Percentiles rank a stretch among this genome's conserved stretches.
Conservation (phyloP, 2,888 invertebrate genomes). For the Gisinianus flammeolus region DNA sequence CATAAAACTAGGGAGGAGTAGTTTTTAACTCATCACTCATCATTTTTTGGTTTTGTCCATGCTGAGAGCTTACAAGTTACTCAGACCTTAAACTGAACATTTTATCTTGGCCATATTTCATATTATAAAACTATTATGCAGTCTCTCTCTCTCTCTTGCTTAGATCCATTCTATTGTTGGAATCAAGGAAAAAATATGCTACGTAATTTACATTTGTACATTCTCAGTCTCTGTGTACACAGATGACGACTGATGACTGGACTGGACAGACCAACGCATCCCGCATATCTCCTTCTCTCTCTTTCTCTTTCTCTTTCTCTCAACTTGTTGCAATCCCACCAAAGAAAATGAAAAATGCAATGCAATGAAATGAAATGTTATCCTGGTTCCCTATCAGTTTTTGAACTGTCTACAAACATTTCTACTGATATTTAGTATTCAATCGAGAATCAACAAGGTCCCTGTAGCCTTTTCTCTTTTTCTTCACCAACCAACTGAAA, state of each 20-base stretch:
- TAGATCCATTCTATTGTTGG: neutral
- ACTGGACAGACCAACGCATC: neutral
- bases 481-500: too few species aligned
- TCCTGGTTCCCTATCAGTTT: neutral
- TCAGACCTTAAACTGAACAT: slow-evolving; percentile 2
- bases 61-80: slow-evolving; percentile 21
- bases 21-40: slow-evolving; percentile 48
- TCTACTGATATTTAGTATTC: neutral
- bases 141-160: neutral
- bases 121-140: slow-evolving; percentile 9
- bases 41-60: slow-evolving; percentile 27
- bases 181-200: neutral
- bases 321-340: neutral
- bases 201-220: neutral
- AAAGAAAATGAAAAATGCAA: neutral
- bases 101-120: slow-evolving; percentile 3
- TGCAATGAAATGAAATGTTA: neutral
- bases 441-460: too few species aligned
- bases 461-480: too few species aligned
- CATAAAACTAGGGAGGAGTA: slow-evolving; percentile 49
- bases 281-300: neutral
- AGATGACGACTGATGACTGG: neutral
- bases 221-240: neutral
- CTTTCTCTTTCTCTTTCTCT: neutral
- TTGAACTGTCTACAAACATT: neutral